A percentile compares a stretch with the other conserved stretches of the same genome.
Conservation (phyloP, 1,140 invertebrate genomes). For the Zaprionus ornatus region DNA sequence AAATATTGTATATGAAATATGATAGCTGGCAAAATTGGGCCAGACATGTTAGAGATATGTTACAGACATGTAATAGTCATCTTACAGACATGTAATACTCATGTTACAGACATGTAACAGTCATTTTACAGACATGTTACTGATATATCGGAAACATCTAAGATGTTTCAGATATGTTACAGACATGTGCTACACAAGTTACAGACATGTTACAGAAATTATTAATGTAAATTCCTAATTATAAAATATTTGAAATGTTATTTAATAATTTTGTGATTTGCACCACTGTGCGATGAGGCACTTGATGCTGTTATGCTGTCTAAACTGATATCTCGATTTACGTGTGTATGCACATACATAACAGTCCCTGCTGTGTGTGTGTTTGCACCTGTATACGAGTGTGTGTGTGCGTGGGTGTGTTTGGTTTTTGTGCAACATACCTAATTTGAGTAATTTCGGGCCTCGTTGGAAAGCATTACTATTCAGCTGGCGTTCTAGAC, state of each 20-base stretch:
- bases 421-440: slow-evolving; percentile 17
- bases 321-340: slow-evolving; percentile 14
- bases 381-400: background rate
- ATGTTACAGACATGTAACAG: too few relatives aligned
- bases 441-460: slow-evolving; percentile 54
- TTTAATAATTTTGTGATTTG: background rate
- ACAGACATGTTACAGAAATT: too few relatives aligned
- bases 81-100: too few relatives aligned
- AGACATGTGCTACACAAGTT: too few relatives aligned
- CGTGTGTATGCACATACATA: slow-evolving; percentile 1
- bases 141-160: too few relatives aligned
- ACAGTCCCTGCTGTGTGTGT: background rate
- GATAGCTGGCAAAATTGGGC: too few relatives aligned
- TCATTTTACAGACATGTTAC: too few relatives aligned
- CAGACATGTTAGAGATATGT: too few relatives aligned
- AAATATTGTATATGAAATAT: too few relatives aligned
- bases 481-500: slow-evolving; percentile 42
- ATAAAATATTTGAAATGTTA: background rate
- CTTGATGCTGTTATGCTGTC: slow-evolving; percentile 10
- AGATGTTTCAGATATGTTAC: too few relatives aligned
- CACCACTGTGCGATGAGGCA: background rate
- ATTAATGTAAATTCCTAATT: background rate
- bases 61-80: too few relatives aligned
- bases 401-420: slow-evolving; percentile 10
- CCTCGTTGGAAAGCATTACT: slow-evolving; percentile 52